Evolutionary conservation across 2,888 invertebrate species (phyloP), one percentile per base, ranked within the genome.

Genomic region (Lycia hirtaria): DNA sequence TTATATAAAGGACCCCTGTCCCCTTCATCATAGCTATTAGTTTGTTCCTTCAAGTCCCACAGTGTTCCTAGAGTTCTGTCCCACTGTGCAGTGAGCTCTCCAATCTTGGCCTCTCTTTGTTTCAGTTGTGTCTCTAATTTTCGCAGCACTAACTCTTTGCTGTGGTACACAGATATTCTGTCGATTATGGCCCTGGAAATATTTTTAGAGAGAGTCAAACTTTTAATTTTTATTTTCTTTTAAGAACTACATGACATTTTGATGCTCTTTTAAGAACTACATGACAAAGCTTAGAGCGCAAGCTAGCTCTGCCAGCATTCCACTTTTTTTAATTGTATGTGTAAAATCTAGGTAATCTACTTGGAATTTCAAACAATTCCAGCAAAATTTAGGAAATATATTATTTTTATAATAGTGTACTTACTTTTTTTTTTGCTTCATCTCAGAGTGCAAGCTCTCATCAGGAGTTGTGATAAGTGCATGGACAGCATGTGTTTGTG

Each of bases 361-460:
- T n/a, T n/a, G n/a, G n/a, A n/a, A n/a, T n/a, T n/a, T n/a, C n/a
- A n/a, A n/a, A n/a, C n/a, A n/a, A n/a, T n/a, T n/a, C n/a, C n/a
- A n/a, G n/a, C n/a, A n/a, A n/a, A n/a, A n/a, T n/a, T n/a, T n/a
- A n/a, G n/a, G n/a, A n/a, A n/a, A n/a, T n/a, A n/a, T n/a, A n/a
- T n/a, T n/a, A n/a, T n/a, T n/a, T n/a, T n/a, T n/a, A 15, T 10
- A 9, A 19, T 19, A 22, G n/a, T n/a, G n/a, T n/a, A 73, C 83
- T 65, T 56, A 90, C 90, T 75, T 62, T 74, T 89, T 90, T 38
- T 80, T 80, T 1, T 81, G 76, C 0, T 76, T 3, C 47, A 84
- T 62, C 22, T 80, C 80, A 0, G 78, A 76, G 1, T 80, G 74
- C 6, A 89, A 65, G 0, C 52, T 61, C 0, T 50, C 60, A 30